Evolutionary conservation across 2,888 invertebrate species (phyloP).

Genomic region (Sicus ferrugineus): DNA sequence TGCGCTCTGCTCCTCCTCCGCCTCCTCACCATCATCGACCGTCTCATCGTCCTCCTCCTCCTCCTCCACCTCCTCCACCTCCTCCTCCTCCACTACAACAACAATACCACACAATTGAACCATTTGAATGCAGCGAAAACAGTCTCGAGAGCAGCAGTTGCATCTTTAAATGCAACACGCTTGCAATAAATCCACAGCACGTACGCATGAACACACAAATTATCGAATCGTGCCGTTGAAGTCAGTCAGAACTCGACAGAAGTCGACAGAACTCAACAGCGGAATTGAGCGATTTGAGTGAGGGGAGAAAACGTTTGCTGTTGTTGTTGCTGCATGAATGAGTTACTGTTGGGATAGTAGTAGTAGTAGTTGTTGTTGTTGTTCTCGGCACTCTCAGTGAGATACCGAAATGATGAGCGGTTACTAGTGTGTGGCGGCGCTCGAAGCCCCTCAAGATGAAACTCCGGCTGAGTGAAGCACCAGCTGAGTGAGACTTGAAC

Average conservation of each 20-base stretch:
- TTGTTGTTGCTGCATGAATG: not conserved
- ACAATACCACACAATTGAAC: not conserved
- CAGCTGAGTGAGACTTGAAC: conserved; percentile 8
- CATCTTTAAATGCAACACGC: conserved; percentile 32
- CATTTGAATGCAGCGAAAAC: not conserved
- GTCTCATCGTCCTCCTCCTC: too few species aligned
- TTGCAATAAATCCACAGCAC: conserved; percentile 44
- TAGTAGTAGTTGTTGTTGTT: conserved; percentile 4
- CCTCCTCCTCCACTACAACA: not conserved
- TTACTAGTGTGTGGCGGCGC: not conserved
- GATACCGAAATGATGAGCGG: not conserved
- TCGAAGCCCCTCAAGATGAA: not conserved
- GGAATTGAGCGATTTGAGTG: not conserved
- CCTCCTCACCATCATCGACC: too few species aligned
- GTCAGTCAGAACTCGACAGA: not conserved
- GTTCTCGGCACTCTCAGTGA: not conserved
- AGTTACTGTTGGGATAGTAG: not conserved
- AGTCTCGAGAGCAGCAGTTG: not conserved
- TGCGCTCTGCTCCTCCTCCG: too few species aligned
- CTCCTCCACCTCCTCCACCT: not conserved
- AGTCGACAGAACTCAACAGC: not conserved
- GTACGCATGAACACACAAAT: conserved; percentile 48
- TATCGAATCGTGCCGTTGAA: conserved; percentile 46
- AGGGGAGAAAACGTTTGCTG: not conserved
- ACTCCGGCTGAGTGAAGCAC: not conserved